Conservation (phyloP, 2,888 invertebrate species). For the Heteromyza rotundicornis region DNA sequence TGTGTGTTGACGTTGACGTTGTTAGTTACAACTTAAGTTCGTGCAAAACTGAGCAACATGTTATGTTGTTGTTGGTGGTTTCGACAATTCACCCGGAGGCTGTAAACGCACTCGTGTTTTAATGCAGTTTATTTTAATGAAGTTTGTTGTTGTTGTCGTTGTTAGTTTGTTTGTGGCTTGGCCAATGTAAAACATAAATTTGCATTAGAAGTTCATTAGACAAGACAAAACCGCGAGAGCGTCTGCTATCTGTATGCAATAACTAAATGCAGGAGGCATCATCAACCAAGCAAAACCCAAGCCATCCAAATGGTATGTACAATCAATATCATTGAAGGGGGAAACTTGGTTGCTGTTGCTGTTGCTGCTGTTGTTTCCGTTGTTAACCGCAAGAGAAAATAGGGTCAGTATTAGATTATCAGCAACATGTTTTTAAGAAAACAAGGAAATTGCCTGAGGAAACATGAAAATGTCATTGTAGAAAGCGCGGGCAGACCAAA, state of each 20-base stretch:
- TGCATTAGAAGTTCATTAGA: slow-evolving; percentile 54
- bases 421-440: slow-evolving; percentile 1
- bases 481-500: not conserved
- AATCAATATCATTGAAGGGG: no score
- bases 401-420: slow-evolving; percentile 29
- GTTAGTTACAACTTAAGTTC: no score
- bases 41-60: slow-evolving; percentile 15
- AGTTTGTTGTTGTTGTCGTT: slow-evolving; percentile 26
- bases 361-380: no score
- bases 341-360: no score
- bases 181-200: slow-evolving; percentile 40
- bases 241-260: slow-evolving; percentile 1
- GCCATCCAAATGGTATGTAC: no score
- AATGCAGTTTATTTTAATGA: slow-evolving; percentile 27
- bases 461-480: not conserved
- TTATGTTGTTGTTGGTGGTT: slow-evolving; percentile 1
- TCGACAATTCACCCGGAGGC: slow-evolving; percentile 21
- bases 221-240: slow-evolving; percentile 27
- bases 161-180: no score
- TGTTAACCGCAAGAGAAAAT: slow-evolving; percentile 28
- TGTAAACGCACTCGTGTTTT: slow-evolving; percentile 15
- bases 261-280: slow-evolving; percentile 6
- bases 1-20: not conserved
- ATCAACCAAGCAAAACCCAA: no score
- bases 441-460: not conserved